Base-by-base conservation (phyloP, 2,797 vertebrate species). In the Rhabdomys pumilio region DNA sequence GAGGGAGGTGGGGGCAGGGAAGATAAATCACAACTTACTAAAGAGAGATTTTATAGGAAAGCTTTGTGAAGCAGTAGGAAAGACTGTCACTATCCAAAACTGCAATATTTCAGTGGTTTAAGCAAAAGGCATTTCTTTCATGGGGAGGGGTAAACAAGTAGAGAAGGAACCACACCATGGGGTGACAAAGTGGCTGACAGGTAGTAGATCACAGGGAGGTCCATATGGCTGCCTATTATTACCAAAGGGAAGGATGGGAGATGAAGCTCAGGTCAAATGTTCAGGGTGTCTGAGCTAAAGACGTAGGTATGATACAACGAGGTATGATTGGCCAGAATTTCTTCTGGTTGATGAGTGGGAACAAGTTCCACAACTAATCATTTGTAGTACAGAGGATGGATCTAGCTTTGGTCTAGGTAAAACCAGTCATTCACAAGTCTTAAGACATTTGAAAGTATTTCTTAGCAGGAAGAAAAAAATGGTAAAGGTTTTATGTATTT, bases 51-150 rank as follows among this genome's bases (percentile, higher is more conserved):
- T 4, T 0, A 19, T 24, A 50, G 17, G 1, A 12, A 44, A 81
- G 26, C 24, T 26, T 11, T 17, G 3, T 0, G 3, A 20, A 1
- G 15, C 5, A 1, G 53, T 13, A 2, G 44, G 6, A 87, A 44
- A 29, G 20, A 69, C 31, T n/a, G 13, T n/a, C 31, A 22, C 73
- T 65, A 17, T 17, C 31, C 19, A 20, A 41, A 20, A 41, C 55
- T 4, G 38, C 9, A 92, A 13, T 69, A 15, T 34, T 24, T 31
- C 4, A 55, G 9, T 1, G 9, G 19, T 50, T 63, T 20, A 47
- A 14, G n/a, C 12, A 41, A 41, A 9, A 63, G 9, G 41, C 22
- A 55, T 79, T 29, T 72, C 93, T 85, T 38, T 87, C 20, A 90
- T 19, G 38, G 9, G 6, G 10, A 50, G 26, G 41, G 59, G 53